Evolutionary conservation across 2,888 invertebrate genomes (phyloP).

Genomic region (Eilema griseolum): DNA sequence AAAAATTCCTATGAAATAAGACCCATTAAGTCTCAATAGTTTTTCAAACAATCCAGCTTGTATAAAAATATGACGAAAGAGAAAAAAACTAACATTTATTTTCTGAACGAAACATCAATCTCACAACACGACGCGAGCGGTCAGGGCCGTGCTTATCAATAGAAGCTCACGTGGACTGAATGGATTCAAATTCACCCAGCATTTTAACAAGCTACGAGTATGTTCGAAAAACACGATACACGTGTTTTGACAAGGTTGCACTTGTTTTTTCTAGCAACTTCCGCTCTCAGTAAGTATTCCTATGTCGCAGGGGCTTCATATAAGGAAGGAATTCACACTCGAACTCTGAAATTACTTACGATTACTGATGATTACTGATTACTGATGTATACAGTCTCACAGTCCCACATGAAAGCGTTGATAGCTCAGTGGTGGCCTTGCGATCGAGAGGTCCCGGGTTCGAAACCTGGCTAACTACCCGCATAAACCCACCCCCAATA

Average conservation of each 20-base stretch:
- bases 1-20: no score
- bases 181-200: conserved; percentile 2
- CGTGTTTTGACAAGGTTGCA: not conserved
- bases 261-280: not conserved
- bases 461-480: no score
- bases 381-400: no score
- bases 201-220: not conserved
- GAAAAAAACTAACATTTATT: not conserved
- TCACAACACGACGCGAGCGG: conserved; percentile 4
- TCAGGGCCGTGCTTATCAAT: not conserved
- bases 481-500: no score
- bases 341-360: no score
- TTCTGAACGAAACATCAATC: not conserved
- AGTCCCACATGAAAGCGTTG: no score
- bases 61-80: not conserved
- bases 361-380: no score
- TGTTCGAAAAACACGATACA: not conserved
- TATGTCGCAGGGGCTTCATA: not conserved
- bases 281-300: not conserved
- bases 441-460: no score
- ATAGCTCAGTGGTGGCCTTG: no score
- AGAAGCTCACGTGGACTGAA: not conserved
- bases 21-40: no score
- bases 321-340: not conserved
- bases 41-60: no score